These are phyloP conservation scores for Ivindomyrus marchei DNA, from an alignment of 2,113 vertebrate species.

Conservation along the genomic window DNA sequence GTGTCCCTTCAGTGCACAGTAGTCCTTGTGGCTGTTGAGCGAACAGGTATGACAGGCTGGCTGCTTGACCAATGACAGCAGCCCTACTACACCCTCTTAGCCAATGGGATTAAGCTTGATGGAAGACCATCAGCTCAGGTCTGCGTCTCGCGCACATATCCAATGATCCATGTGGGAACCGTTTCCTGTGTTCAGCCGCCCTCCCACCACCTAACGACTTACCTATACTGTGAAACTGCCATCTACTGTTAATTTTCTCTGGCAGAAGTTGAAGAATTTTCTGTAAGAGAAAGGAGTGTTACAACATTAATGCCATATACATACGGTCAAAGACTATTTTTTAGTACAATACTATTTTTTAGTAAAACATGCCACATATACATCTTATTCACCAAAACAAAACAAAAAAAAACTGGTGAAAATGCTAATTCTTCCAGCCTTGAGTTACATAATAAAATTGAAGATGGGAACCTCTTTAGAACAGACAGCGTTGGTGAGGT, in stretches of 20 bases:
- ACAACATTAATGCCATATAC: background rate
- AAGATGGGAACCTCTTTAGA: background rate
- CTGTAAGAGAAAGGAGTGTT: constrained; percentile 58
- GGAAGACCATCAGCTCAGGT: background rate
- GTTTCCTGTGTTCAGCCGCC: background rate
- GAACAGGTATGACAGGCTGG: background rate
- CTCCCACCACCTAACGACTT: constrained; percentile 46
- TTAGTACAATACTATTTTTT: background rate
- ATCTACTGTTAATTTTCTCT: constrained; percentile 93
- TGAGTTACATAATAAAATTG: background rate
- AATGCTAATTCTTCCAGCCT: background rate
- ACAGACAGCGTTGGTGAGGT: background rate
- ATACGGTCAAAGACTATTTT: background rate
- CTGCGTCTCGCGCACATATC: background rate
- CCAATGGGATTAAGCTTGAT: background rate
- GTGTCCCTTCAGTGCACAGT: background rate
- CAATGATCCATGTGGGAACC: background rate
- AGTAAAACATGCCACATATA: background rate
- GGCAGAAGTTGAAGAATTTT: constrained; percentile 97
- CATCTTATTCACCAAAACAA: background rate
- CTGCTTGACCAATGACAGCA: background rate
- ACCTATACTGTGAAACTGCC: constrained; percentile 99
- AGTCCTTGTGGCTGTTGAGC: background rate
- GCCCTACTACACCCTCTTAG: background rate
- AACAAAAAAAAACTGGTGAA: background rate